Evolutionary conservation across 2,888 invertebrate genomes (phyloP).

Genomic region (Dascillus cervinus): DNA sequence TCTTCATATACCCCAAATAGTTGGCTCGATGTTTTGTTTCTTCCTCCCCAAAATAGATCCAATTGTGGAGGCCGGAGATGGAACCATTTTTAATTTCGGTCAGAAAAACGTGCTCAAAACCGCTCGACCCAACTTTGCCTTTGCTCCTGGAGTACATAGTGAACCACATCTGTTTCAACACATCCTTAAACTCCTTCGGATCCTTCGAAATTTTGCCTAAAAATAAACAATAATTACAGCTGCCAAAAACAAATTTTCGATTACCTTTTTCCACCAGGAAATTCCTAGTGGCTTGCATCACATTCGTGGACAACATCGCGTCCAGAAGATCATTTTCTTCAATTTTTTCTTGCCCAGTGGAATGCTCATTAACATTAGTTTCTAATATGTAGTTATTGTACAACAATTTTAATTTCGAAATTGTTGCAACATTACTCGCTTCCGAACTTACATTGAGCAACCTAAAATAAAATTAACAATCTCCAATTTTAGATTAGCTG

Average conservation of each 20-base stretch:
- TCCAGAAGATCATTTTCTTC: slow-evolving; percentile 78
- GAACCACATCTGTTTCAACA: slow-evolving; percentile 71
- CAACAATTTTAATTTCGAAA: slow-evolving; percentile 63
- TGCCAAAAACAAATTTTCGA: slow-evolving; percentile 10
- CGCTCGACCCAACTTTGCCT: slow-evolving; percentile 76
- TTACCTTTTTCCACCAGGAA: slow-evolving; percentile 55
- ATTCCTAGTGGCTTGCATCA: slow-evolving; percentile 64
- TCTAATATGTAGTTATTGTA: slow-evolving; percentile 82
- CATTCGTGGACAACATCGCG: slow-evolving; percentile 64
- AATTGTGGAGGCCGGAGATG: slow-evolving; percentile 82
- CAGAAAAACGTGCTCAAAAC: slow-evolving; percentile 89
- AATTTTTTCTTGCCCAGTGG: slow-evolving; percentile 63
- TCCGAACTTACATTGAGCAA: slow-evolving; percentile 57
- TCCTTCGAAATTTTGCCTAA: slow-evolving; percentile 55
- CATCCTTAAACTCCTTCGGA: slow-evolving; percentile 62
- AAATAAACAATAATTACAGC: no score
- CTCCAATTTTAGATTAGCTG: background rate
- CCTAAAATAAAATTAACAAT: slow-evolving; percentile 42
- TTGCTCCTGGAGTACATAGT: slow-evolving; percentile 73
- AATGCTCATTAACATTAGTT: slow-evolving; percentile 64
- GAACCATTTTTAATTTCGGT: slow-evolving; percentile 75
- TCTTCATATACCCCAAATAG: slow-evolving; percentile 73
- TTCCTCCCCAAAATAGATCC: slow-evolving; percentile 77
- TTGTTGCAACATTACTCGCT: slow-evolving; percentile 61
- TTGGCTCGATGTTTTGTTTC: slow-evolving; percentile 64